Base-by-base conservation (phyloP, 2,888 invertebrate genomes). In the Patella depressa region DNA sequence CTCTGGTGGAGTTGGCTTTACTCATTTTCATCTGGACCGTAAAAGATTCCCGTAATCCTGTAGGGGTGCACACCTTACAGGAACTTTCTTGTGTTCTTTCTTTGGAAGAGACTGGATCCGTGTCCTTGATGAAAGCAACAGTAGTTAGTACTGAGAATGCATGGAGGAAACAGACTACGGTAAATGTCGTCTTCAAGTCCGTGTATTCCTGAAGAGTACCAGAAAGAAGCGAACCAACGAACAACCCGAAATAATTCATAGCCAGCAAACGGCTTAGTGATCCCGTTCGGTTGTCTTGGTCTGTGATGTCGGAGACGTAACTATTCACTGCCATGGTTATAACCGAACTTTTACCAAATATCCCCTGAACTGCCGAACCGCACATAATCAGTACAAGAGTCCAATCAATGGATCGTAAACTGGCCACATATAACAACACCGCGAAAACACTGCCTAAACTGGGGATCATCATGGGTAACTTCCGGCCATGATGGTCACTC, bases 251-350 rank as follows among this genome's bases (percentile, higher is more conserved):
- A 79, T 88, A 90, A 78, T 89, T 90, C 89, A 90, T 90, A 9
- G 90, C 86, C 57, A 90, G 85, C 17, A 91, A 82, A 19, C 84
- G 79, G n/a, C 89, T 89, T 45, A 91, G 79, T 71, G 86, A 83
- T 54, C 83, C 83, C 0, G 91, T 89, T 15, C 90, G 84, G 34
- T 85, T 77, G 24, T 85, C 86, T 7, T 83, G 77, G 15, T 81
- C 82, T n/a, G 87, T 90, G 11, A 87, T 85, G 75, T 91, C 91
- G 3, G 89, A 83, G 4, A 89, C 85, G 80, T 90, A 89, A 78
- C 89, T 89, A 80, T 90, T 86, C 0, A 89, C 87, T 1, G 90
- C 90, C 91, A 91, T 91, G 15, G 88, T 89, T 24, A 90, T 87
- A 76, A 91, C 84, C 1, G 90, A 88, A 0, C 89, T 89, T 78